Evolutionary conservation across 2,797 vertebrate genomes (phyloP), one percentile per base, ranked within the genome.

Genomic region (Pelobates cultripes): DNA sequence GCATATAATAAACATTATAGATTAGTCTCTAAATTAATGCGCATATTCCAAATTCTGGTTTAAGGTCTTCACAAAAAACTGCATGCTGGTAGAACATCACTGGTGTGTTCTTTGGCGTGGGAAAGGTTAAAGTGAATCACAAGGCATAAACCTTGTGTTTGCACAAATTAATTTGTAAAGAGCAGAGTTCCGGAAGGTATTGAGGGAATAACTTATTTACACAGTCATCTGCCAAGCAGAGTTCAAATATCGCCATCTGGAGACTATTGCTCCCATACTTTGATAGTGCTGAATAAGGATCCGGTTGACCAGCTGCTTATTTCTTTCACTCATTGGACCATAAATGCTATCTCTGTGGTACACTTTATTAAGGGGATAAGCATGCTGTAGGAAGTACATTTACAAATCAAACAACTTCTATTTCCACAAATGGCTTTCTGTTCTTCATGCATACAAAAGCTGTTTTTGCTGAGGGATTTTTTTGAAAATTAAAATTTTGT

Each of bases 131-230:
- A 68, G 43, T 42, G 41, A 70, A 60, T 47, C 63, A 60, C 51
- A 44, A 83, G 70, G 70, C 64, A 75, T 53, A 66, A 78, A 70
- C 69, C 42, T 73, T 82, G 73, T 75, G 74, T 87, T 88, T 78
- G 47, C 85, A 57, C 84, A 85, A 87, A 86, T 88, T 85, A 85
- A 83, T 86, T 51, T 82, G 75, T 86, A 86, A 87, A 87, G 86
- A 90, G 85, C 86, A 90, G 89, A 91, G 88, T 90, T 90, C 89
- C 88, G 86, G 88, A 90, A 92, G 86, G 89, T 91, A 90, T 92
- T 86, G 87, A 88, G 89, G 87, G 84, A 84, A 85, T 87, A 88
- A 88, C 87, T 89, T 87, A 88, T 92, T 92, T 91, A 88, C 89
- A 87, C 84, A 89, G 82, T 87, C 85, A 86, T 88, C 88, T 91